phyloP scores from a whole-genome alignment of 2,797 vertebrate genomes.

The Anolis apletophallus region DNA sequence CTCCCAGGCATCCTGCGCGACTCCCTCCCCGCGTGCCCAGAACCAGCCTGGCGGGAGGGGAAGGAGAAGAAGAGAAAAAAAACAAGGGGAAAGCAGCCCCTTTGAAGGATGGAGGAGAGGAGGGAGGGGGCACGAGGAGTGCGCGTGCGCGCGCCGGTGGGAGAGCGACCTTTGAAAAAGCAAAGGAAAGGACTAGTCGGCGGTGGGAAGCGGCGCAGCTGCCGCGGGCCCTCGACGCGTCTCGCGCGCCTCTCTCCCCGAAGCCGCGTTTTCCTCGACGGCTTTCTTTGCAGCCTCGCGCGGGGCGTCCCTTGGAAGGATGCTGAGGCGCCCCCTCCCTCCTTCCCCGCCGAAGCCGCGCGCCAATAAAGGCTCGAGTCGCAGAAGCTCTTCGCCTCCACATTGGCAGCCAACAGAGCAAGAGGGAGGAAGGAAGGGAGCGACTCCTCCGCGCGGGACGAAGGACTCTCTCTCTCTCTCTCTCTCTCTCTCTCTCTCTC shows the following conservation, averaged over 20 bases:
- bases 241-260: not conserved
- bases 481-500: too few relatives aligned
- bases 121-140: not conserved
- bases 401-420: not conserved
- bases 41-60: constrained; percentile 12
- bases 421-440: too few relatives aligned
- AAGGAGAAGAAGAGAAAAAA: too few relatives aligned
- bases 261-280: too few relatives aligned
- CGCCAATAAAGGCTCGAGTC: not conserved
- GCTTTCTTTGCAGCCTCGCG: not conserved
- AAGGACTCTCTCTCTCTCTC: too few relatives aligned
- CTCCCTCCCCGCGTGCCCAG: constrained; percentile 54
- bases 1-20: constrained; percentile 69
- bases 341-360: not conserved
- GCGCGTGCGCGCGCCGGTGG: too few relatives aligned
- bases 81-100: not conserved
- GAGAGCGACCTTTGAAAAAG: too few relatives aligned
- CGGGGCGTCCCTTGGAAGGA: not conserved
- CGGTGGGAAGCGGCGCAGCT: not conserved
- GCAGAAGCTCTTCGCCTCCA: not conserved
- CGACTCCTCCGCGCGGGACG: not conserved
- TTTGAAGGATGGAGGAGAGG: not conserved
- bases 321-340: too few relatives aligned
- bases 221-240: not conserved
- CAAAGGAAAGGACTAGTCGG: not conserved